Evolutionary conservation across 2,797 vertebrate genomes (phyloP), one percentile per base, ranked within the genome.

Genomic region (Sphenopsis melanotis): DNA sequence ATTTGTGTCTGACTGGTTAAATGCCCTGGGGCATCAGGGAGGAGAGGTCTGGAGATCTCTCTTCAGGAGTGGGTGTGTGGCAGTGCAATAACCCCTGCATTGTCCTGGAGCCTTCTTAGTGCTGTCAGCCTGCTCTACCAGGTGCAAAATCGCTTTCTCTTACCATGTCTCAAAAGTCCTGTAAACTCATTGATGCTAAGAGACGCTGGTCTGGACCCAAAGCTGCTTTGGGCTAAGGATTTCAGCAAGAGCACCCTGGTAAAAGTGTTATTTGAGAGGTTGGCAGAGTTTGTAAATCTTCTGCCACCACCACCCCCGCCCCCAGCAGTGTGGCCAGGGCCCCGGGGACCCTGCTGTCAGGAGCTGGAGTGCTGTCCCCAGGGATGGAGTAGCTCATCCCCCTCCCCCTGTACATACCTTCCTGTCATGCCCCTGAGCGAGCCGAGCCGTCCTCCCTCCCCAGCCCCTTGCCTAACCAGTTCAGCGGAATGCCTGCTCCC

Each of bases 401-500:
- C 96, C 93, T 93, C 79, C 95, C 95, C 95, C 90, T 93, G 70
- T 94, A 83, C 97, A 96, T 95, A 87, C 96, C 95, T 98, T 90
- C 72, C 70, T 92, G 84, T 68, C 83, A 69, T 97, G 96, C 98
- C 97, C 97, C 94, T 57, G 72, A 96, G 98, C 97, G 14, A 75
- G 53, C 90, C 23, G 13, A 53, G 55, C 53, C 95, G 22, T 36
- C 55, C n/a, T 57, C 10, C 93, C 96, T 97, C 95, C 95, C 14
- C 94, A 97, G 96, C 84, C 94, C 95, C 98, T 95, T 79, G 98
- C 82, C 94, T 83, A 98, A 98, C 98, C 98, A 98, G 98, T 98
- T 98, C 97, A 89, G 95, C 71, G 96, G 97, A 98, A 98, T 98
- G 97, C 96, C 95, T 98, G 97, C 96, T 97, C 95, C 94, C 78